Evolutionary conservation across 2,113 vertebrate genomes (phyloP).

Genomic region (Caretta caretta): DNA sequence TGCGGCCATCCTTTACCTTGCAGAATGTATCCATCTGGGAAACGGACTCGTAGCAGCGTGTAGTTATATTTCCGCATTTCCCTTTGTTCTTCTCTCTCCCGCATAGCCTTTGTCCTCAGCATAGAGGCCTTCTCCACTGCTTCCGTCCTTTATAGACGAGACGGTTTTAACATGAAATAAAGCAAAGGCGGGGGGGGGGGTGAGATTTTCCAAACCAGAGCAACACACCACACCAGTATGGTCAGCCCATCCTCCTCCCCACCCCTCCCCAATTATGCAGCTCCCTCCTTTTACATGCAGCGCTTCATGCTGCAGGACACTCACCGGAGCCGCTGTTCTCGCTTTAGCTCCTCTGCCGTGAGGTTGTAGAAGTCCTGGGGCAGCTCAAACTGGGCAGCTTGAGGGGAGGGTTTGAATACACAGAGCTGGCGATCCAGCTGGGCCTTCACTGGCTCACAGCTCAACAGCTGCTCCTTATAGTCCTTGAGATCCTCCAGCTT

Average conservation of each 20-base stretch:
- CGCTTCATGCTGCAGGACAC: neutral
- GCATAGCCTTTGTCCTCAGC: constrained; percentile 94
- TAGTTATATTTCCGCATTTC: constrained; percentile 93
- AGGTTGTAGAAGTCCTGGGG: constrained; percentile 92
- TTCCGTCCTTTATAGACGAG: constrained; percentile 81
- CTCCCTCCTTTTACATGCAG: neutral
- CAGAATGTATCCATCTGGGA: constrained; percentile 91
- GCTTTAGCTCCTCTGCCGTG: constrained; percentile 86
- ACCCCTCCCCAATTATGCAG: fast-evolving
- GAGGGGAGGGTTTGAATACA: constrained; percentile 81
- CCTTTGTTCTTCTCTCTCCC: constrained; percentile 92
- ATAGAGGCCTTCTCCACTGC: constrained; percentile 86
- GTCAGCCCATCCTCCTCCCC: too few relatives aligned
- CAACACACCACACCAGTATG: fast-evolving
- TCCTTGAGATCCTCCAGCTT: constrained; percentile 81
- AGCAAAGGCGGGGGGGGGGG: fast-evolving
- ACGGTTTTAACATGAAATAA: fast-evolving
- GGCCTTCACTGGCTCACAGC: constrained; percentile 86
- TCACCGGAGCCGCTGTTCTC: constrained; percentile 89
- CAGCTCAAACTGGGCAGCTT: constrained; percentile 89
- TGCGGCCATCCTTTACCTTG: constrained; percentile 80
- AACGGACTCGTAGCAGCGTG: constrained; percentile 87
- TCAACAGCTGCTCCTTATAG: constrained; percentile 83
- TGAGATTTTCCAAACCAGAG: fast-evolving
- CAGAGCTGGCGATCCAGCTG: constrained; percentile 86